Conservation (phyloP, 2,797 vertebrate genomes). For the Scolopax rusticola region DNA sequence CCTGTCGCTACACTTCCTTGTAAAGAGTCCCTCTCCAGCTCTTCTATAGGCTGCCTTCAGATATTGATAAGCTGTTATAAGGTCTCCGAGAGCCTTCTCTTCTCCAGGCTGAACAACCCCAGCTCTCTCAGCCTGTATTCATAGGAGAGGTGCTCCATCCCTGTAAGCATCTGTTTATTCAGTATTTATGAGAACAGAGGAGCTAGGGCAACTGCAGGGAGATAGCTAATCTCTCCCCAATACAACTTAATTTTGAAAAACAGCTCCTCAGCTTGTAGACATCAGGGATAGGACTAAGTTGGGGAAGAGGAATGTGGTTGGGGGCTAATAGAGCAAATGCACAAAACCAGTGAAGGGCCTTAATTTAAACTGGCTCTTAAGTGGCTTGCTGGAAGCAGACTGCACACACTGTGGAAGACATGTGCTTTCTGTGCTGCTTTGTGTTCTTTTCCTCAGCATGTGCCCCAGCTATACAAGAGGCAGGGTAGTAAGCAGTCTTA, state of each 20-base stretch:
- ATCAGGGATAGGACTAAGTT: not conserved
- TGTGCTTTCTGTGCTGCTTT: not conserved
- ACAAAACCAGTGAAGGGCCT: not conserved
- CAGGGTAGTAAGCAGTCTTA: not conserved
- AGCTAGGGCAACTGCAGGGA: not conserved
- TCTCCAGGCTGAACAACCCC: too few species aligned
- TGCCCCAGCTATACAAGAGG: not conserved
- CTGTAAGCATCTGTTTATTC: too few species aligned
- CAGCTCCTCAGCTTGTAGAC: not conserved
- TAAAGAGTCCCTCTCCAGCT: too few species aligned
- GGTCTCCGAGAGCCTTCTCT: too few species aligned
- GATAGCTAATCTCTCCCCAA: not conserved
- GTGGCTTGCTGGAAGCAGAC: not conserved
- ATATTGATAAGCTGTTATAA: too few species aligned
- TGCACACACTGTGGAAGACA: accelerated
- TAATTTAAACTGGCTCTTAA: not conserved
- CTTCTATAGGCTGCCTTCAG: too few species aligned
- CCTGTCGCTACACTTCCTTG: too few species aligned
- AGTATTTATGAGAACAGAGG: not conserved
- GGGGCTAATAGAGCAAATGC: not conserved
- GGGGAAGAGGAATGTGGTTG: not conserved
- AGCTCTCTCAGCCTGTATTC: too few species aligned
- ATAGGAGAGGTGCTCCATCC: too few species aligned
- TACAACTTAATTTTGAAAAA: not conserved
- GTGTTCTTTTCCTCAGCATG: not conserved